A percentile compares a stretch with the other conserved stretches of the same genome.
Evolutionary conservation across 2,113 vertebrate genomes (phyloP).

Genomic region (Mormyrus iriodes): DNA sequence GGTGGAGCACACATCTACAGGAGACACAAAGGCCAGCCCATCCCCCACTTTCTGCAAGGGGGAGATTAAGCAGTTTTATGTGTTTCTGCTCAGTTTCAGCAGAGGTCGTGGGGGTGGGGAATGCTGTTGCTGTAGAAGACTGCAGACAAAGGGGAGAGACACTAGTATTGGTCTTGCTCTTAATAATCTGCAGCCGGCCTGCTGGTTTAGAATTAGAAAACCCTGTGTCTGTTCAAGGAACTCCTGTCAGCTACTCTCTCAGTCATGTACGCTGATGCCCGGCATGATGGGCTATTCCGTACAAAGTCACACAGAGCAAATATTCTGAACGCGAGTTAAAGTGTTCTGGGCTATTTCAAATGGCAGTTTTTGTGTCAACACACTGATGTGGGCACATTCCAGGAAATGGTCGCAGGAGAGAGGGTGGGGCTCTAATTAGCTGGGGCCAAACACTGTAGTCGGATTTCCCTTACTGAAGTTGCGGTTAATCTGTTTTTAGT

Average conservation of each 20-base stretch:
- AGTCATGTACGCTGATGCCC: not conserved
- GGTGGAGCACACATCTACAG: not conserved
- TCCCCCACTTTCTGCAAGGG: slow-evolving; percentile 35
- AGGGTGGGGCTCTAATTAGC: slow-evolving; percentile 13
- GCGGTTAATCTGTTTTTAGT: slow-evolving; percentile 5
- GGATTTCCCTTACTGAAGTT: slow-evolving; percentile 13
- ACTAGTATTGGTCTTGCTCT: not conserved
- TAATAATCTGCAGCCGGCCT: not conserved
- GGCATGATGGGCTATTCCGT: not conserved
- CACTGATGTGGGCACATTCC: slow-evolving; percentile 18
- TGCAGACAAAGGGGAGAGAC: slow-evolving; percentile 11
- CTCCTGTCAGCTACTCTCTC: not conserved
- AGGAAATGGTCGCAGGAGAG: slow-evolving; percentile 12
- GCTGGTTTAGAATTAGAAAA: not conserved
- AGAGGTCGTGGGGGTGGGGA: slow-evolving; percentile 29
- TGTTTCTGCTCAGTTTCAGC: slow-evolving; percentile 48
- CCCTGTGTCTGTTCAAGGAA: not conserved
- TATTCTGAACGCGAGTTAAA: not conserved
- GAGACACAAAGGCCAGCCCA: slow-evolving; percentile 26
- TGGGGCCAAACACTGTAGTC: slow-evolving; percentile 6
- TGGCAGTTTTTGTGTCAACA: not conserved
- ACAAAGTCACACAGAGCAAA: not conserved
- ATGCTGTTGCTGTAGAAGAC: slow-evolving; percentile 19
- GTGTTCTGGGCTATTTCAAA: slow-evolving; percentile 6
- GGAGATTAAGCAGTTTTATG: slow-evolving; percentile 49